These are phyloP conservation scores for Dicranocentrus wangi DNA, from an alignment of 2,888 invertebrate genomes.

Conservation along the genomic window DNA sequence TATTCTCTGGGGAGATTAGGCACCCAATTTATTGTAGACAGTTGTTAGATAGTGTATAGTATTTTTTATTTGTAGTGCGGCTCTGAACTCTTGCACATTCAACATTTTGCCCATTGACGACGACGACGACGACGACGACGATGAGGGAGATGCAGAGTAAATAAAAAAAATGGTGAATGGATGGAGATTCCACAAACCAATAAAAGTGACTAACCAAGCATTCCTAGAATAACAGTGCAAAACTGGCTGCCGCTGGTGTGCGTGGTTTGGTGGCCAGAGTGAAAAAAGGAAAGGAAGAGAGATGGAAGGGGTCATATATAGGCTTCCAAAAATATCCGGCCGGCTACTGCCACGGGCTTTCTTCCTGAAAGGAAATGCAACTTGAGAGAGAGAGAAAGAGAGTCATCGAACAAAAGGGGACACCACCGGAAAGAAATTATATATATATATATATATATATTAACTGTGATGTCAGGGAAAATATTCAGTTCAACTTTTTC, in stretches of 20 bases:
- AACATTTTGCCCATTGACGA: background rate
- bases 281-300: constrained; percentile 10
- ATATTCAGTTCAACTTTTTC: constrained; percentile 18
- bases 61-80: constrained; percentile 47
- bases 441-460: too few relatives aligned
- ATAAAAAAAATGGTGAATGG: constrained; percentile 59
- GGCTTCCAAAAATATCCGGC: constrained; percentile 56
- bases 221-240: constrained; percentile 61
- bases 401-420: background rate
- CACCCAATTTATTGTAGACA: constrained; percentile 51
- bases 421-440: background rate
- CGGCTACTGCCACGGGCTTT: constrained; percentile 49
- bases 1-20: constrained; percentile 26
- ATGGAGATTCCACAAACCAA: constrained; percentile 59
- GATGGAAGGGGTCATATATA: constrained; percentile 17
- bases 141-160: constrained; percentile 41
- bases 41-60: constrained; percentile 53
- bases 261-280: too few relatives aligned
- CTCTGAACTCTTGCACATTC: too few relatives aligned
- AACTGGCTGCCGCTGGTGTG: too few relatives aligned
- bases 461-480: background rate
- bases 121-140: background rate
- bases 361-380: constrained; percentile 59
- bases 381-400: too few relatives aligned
- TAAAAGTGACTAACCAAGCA: constrained; percentile 63